phyloP scores from a whole-genome alignment of 2,113 vertebrate species.

The Carassius carassius region DNA sequence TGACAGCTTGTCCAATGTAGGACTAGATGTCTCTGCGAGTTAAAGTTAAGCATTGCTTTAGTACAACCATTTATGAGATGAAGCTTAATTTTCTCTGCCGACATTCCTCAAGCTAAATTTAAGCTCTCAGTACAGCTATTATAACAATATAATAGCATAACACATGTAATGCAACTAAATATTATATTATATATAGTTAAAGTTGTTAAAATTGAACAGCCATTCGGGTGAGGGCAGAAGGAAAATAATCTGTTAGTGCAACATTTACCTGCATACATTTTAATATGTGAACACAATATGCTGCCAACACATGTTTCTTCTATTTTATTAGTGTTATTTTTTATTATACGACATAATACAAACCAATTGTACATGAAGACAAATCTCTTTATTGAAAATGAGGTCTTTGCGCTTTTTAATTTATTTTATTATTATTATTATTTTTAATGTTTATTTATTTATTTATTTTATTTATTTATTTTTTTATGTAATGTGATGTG shows the following conservation, averaged over 20 bases:
- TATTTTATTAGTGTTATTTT: constrained; percentile 4
- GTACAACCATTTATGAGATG: constrained; percentile 1
- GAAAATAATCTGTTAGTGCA: constrained; percentile 46
- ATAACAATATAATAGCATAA: neutral
- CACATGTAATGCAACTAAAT: neutral
- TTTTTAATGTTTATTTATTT: no score
- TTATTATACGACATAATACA: neutral
- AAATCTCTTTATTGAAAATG: neutral
- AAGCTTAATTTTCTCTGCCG: neutral
- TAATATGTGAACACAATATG: neutral
- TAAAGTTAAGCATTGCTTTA: neutral
- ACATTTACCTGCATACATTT: neutral
- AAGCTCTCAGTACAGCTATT: neutral
- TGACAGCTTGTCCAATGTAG: constrained; percentile 54
- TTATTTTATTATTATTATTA: no score
- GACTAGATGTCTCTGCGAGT: constrained; percentile 8
- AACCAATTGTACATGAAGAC: neutral
- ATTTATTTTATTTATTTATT: no score
- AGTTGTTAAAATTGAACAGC: constrained; percentile 48
- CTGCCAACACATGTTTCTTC: constrained; percentile 25
- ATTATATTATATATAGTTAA: no score
- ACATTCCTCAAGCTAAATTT: neutral
- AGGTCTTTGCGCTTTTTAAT: neutral
- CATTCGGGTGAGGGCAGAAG: constrained; percentile 12
- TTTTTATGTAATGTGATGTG: neutral